phyloP scores from a whole-genome alignment of 92 coral and sea anemone genomes.

The Phenganax marumi region DNA sequence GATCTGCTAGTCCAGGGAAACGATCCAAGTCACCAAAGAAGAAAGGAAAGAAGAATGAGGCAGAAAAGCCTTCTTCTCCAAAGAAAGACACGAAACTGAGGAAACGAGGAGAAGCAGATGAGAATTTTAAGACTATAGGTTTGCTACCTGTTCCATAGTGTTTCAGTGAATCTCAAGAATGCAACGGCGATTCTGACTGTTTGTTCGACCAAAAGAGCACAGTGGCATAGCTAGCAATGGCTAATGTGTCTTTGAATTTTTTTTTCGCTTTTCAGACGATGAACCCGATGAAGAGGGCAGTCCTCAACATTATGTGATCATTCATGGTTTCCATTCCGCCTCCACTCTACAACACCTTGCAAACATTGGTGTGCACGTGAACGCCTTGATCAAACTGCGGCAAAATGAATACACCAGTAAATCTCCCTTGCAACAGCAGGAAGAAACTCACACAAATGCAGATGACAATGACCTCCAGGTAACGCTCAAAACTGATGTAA shows the following conservation, averaged over 20 bases:
- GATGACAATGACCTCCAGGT: not conserved
- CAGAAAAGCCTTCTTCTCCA: slow-evolving; percentile 82
- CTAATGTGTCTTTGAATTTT: too few relatives aligned
- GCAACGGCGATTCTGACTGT: not conserved
- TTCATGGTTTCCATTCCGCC: slow-evolving; percentile 79
- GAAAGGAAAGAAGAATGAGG: slow-evolving; percentile 79
- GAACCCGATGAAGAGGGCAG: slow-evolving; percentile 94
- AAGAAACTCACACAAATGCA: not conserved
- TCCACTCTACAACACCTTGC: slow-evolving; percentile 67
- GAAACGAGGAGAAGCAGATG: slow-evolving; percentile 92
- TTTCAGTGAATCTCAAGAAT: not conserved
- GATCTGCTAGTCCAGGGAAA: slow-evolving; percentile 81
- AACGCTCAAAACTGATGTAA: too few relatives aligned
- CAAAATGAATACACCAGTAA: slow-evolving; percentile 67
- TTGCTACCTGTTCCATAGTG: not conserved
- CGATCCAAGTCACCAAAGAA: slow-evolving; percentile 94
- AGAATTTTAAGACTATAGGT: slow-evolving; percentile 93
- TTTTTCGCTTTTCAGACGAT: slow-evolving; percentile 64
- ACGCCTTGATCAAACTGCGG: slow-evolving; percentile 76
- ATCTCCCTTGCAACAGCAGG: not conserved
- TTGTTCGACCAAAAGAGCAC: too few relatives aligned
- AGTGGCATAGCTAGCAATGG: too few relatives aligned
- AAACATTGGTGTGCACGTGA: slow-evolving; percentile 73
- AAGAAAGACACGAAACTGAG: slow-evolving; percentile 93
- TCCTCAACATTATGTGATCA: slow-evolving; percentile 87